Evolutionary conservation across 1,140 invertebrate genomes (phyloP).

Genomic region (Batillaria attramentaria): DNA sequence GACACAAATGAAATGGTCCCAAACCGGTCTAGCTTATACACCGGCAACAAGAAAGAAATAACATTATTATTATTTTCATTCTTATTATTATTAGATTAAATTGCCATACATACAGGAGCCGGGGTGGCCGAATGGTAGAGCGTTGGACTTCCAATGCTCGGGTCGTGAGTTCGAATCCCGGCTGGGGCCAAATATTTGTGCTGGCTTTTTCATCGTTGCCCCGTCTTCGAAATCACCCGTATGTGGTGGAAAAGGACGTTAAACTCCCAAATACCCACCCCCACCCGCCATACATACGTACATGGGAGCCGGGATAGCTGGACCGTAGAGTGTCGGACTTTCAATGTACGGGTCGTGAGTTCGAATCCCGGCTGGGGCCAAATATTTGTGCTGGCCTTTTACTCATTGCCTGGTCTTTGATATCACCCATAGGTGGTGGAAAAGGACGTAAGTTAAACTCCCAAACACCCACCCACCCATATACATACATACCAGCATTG

Average conservation of each 20-base stretch:
- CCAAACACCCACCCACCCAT: background rate
- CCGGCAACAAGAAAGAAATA: background rate
- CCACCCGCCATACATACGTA: background rate
- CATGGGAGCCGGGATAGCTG: background rate
- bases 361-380: too few species aligned
- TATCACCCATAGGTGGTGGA: background rate
- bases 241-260: background rate
- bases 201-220: background rate
- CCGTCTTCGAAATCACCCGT: background rate
- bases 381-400: background rate
- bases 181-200: too few species aligned
- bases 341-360: background rate
- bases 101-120: background rate
- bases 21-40: too few species aligned
- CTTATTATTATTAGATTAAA: background rate
- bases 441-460: background rate
- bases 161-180: background rate
- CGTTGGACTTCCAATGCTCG: background rate
- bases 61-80: background rate
- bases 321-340: background rate
- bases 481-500: background rate
- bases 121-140: background rate
- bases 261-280: background rate
- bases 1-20: too few species aligned
- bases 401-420: background rate